Conservation (phyloP, 2,113 vertebrate genomes). For the Baryphthengus martii region DNA sequence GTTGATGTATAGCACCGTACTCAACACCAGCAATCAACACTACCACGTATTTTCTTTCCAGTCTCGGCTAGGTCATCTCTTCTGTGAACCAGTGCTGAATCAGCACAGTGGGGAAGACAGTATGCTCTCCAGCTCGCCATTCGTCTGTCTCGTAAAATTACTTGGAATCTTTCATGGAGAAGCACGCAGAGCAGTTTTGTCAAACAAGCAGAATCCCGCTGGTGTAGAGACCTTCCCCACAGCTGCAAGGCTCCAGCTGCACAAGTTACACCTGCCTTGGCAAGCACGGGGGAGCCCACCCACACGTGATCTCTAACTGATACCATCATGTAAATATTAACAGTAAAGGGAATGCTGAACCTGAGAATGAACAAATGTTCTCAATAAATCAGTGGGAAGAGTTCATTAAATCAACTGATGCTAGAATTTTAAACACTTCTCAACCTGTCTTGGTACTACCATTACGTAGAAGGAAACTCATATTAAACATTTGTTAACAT, state of each 20-base stretch:
- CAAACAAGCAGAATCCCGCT: not conserved
- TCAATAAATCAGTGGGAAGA: not conserved
- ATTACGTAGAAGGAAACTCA: not conserved
- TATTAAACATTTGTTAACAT: not conserved
- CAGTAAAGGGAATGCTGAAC: not conserved
- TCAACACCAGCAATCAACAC: not conserved
- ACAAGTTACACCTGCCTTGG: not conserved
- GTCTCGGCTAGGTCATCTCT: not conserved
- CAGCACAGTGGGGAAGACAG: not conserved
- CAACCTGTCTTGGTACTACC: not conserved
- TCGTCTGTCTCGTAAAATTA: not conserved
- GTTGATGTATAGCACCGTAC: not conserved
- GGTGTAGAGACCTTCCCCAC: not conserved
- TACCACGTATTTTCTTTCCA: not conserved
- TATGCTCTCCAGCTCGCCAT: fast-evolving
- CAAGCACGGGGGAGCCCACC: not conserved
- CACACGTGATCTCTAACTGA: fast-evolving
- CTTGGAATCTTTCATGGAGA: not conserved
- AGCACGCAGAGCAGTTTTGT: not conserved
- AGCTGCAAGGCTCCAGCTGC: not conserved
- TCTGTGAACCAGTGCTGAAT: not conserved
- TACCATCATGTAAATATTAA: not conserved
- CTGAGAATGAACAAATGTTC: not conserved
- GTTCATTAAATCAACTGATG: not conserved
- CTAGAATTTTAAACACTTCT: not conserved